Evolutionary conservation across 2,797 vertebrate genomes (phyloP), one percentile per base, ranked within the genome.

Genomic region (Sebastes paucispinis): DNA sequence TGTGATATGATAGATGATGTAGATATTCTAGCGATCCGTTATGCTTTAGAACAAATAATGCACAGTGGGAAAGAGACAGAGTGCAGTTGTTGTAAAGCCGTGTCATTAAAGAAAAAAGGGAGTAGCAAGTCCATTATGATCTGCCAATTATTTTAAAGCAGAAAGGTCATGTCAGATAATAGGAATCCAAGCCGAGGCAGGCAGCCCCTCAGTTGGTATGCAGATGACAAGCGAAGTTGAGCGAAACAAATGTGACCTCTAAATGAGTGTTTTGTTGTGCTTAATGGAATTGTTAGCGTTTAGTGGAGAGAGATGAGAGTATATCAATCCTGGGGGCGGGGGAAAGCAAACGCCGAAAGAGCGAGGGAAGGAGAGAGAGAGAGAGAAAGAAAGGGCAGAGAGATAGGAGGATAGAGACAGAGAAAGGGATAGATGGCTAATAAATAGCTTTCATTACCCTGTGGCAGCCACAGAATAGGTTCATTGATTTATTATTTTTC

Each of bases 401-500:
- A 20, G 34, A 77, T 47, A 32, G 66, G 10, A 70, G 22, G 67
- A 29, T 63, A 80, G 62, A 74, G 39, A 74, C 11, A 39, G 29
- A 83, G 32, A 75, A 59, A 57, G 57, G 76, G 76, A 72, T 69
- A 84, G 50, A 86, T 85, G 67, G 74, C 73, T 91, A 93, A 88
- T 92, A 91, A 93, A 91, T 91, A 88, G 85, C 87, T 93, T 92
- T 89, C 87, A 93, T 93, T 94, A 92, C 80, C 59, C 59, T 6
- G 60, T 85, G 81, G 82, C 76, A 80, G 82, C 83, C 76, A 75
- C 73, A 79, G 86, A 92, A 90, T 83, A 83, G 87, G 36, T 76
- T 81, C 84, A 91, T 88, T 82, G 81, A 92, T 93, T 91, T 92
- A 90, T 90, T 85, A 73, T 86, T 82, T 79, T 82, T 72, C 34